Evolutionary conservation across 2,797 vertebrate species (phyloP).

Genomic region (Synaphobranchus kaupii): DNA sequence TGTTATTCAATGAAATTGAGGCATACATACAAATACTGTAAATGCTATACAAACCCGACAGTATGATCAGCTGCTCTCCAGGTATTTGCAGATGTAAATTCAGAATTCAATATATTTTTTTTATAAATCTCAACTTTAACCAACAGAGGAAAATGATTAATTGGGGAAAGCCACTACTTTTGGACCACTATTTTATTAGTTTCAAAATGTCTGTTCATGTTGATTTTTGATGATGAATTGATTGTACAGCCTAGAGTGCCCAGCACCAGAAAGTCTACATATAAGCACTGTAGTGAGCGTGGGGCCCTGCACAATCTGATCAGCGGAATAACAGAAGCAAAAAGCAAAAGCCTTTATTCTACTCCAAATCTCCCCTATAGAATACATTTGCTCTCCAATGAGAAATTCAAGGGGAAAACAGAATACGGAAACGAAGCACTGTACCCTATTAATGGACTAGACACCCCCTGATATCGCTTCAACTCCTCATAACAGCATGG

Average conservation of each 20-base stretch:
- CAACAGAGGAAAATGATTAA: not conserved
- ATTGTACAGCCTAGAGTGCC: not conserved
- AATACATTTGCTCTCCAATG: constrained; percentile 54
- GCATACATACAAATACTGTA: not conserved
- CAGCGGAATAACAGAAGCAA: constrained; percentile 49
- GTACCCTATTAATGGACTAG: constrained; percentile 60
- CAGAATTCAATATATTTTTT: constrained; percentile 1
- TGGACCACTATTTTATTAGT: not conserved
- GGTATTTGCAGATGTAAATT: constrained; percentile 17
- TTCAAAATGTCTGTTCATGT: constrained; percentile 11
- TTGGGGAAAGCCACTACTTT: not conserved
- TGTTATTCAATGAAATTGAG: not conserved
- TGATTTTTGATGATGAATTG: constrained; percentile 25
- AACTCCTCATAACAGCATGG: constrained; percentile 39
- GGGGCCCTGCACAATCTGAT: constrained; percentile 38
- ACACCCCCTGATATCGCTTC: constrained; percentile 64
- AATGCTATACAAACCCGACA: not conserved
- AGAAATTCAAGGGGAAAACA: constrained; percentile 62
- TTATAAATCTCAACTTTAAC: not conserved
- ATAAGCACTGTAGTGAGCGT: constrained; percentile 30
- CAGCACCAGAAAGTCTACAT: not conserved
- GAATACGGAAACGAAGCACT: constrained; percentile 58
- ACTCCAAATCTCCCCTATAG: constrained; percentile 49
- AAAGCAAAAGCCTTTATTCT: constrained; percentile 55
- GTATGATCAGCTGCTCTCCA: not conserved